These are phyloP conservation scores for Melanocharis versteri DNA, from an alignment of 2,113 vertebrate genomes.

Conservation along the genomic window DNA sequence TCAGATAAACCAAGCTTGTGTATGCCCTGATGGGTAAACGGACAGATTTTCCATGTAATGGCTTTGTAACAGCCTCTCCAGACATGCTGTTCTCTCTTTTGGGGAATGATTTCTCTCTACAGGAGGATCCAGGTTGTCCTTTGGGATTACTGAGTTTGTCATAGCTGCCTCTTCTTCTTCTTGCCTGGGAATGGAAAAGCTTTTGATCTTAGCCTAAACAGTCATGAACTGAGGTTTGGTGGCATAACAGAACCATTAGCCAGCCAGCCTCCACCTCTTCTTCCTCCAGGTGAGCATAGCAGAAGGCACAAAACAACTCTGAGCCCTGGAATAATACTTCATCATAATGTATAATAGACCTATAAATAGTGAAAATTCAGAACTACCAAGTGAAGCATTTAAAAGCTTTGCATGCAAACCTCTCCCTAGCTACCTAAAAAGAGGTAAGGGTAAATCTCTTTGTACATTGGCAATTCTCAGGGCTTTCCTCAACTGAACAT, in stretches of 20 bases:
- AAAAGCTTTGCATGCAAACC: not conserved
- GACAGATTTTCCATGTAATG: not conserved
- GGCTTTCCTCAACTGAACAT: not conserved
- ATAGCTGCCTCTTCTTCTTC: not conserved
- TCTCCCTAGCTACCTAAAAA: not conserved
- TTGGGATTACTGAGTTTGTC: not conserved
- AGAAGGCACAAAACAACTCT: not conserved
- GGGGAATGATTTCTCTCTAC: not conserved
- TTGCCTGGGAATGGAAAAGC: not conserved
- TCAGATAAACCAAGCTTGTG: not conserved
- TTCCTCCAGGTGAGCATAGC: not conserved
- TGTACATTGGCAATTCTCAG: not conserved
- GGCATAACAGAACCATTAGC: not conserved
- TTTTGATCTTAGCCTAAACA: not conserved
- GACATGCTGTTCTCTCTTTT: not conserved
- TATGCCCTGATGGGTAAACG: not conserved
- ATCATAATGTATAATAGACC: not conserved
- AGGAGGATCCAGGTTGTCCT: not conserved
- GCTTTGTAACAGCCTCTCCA: not conserved
- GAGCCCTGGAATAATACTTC: not conserved
- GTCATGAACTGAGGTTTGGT: not conserved
- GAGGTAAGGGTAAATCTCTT: not conserved
- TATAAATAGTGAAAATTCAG: not conserved
- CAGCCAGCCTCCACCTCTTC: not conserved
- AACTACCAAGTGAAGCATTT: not conserved